phyloP scores from a whole-genome alignment of 2,113 vertebrate genomes.

The Hemiprocne comata region DNA sequence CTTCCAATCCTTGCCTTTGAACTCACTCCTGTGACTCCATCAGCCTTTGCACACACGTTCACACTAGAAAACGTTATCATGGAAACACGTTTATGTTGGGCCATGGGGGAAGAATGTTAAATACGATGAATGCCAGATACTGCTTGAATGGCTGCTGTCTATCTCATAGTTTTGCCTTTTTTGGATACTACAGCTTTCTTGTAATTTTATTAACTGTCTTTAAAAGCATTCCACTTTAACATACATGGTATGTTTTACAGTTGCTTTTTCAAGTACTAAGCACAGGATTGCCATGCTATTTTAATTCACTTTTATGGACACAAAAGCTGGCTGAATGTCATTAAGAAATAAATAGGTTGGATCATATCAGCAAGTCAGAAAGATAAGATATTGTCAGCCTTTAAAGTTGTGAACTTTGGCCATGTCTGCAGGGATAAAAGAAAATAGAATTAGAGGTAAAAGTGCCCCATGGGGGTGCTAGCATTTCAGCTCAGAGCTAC shows the following conservation, averaged over 20 bases:
- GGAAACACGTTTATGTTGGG: rapidly evolving
- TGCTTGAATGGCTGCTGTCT: not conserved
- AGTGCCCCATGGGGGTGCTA: not conserved
- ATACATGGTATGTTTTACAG: not conserved
- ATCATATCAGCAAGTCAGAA: not conserved
- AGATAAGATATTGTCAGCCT: not conserved
- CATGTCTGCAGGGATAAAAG: not conserved
- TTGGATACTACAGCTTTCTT: not conserved
- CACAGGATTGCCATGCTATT: not conserved
- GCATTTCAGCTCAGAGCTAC: not conserved
- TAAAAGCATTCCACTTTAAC: not conserved
- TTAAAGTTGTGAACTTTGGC: not conserved
- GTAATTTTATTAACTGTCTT: not conserved
- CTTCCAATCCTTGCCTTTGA: not conserved
- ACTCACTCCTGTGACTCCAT: not conserved
- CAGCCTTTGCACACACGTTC: not conserved
- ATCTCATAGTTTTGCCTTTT: not conserved
- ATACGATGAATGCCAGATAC: not conserved
- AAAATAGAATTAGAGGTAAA: not conserved
- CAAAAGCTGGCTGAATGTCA: not conserved
- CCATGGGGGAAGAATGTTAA: not conserved
- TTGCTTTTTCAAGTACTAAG: not conserved
- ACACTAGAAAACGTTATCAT: not conserved
- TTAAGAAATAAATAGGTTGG: not conserved
- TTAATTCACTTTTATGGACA: not conserved